Evolutionary conservation across 1,140 invertebrate species (phyloP), one percentile per base, ranked within the genome.

Genomic region (Cydia splendana): DNA sequence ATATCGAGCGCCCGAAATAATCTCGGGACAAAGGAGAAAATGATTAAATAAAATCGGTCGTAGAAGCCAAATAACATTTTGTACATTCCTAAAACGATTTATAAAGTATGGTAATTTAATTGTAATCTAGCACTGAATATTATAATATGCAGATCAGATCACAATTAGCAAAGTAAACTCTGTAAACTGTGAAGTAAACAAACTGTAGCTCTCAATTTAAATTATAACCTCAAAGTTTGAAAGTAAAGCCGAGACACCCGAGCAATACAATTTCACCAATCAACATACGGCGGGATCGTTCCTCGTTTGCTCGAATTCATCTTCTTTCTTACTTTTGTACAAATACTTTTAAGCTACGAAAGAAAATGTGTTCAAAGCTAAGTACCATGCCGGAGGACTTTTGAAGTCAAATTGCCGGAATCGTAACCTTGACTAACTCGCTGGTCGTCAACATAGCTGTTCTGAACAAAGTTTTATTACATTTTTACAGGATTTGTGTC

Each of bases 341-440:
- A 71, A 38, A 18, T 38, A 71, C 30, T 71, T 71, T 42, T 42
- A 71, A 71, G 67, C 18, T 71, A 18, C 45, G 45, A 48, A 12
- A 20, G 65, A 48, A 45, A 71, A 71, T 71, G 38, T 71, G 42
- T 71, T 71, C 67, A 38, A 42, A 38, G 67, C n/a, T 15, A 45
- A 18, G 34, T 42, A 45, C 30, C 15, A 18, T 2, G 30, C n/a
- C 34, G 7, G 15, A 13, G 34, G 30, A 71, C 30, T 71, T 38
- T 71, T 71, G 67, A 71, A 71, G 67, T 71, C 38, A 71, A 71
- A 71, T 71, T 71, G 34, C 30, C 34, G 34, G 67, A 71, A 45
- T 71, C 67, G 34, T 45, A 42, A 20, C 34, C 34, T 71, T 71
- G 67, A 71, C 34, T 71, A 18, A 71, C 38, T 18, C 67, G 7